Base-by-base conservation (phyloP, 2,888 invertebrate species). In the Pantelozetes paolii region DNA sequence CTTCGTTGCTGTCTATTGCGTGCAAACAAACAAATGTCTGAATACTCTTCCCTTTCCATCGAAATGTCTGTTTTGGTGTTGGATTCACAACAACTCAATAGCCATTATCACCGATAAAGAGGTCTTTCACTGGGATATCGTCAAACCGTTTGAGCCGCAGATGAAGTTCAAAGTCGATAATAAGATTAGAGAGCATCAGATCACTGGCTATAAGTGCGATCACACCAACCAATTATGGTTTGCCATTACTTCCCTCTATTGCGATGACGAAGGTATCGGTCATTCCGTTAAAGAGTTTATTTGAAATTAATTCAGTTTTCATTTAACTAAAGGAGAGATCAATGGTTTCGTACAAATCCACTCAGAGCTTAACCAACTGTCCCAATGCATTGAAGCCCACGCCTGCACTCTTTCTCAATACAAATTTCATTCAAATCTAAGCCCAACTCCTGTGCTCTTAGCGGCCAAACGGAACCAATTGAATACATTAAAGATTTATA, bases 341-440 rank as follows among this genome's bases (percentile, higher is more conserved):
- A 40, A 26, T 13, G 73, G 73, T 23, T 40, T 40, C 2, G 26
- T 73, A 5, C 73, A 73, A 23, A 73, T 73, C 23, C 30, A 73
- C 40, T 73, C 73, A 2, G 20, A 67, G 23, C 64, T 23, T 45
- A 42, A 73, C 40, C 15, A 50, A 32, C 48, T n/a, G 23, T 40
- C 23, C n/a, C 73, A 73, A 40, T 73, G 73, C 32, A 73, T 73
- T 15, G 73, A 73, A 42, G 73, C 73, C 15, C 73, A 73, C 23
- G 48, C 62, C 2, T 42, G 26, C 67, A 67, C 26, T 28, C 23
- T 73, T 8, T 26, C 26, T 20, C 13, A 20, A 15, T 73, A 73
- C 26, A 69, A 40, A 45, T 73, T 73, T 28, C 23, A 62, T 26
- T 67, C 32, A 30, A 73, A 50, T 36, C 42, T 9, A 18, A 30